Evolutionary conservation across 1,140 invertebrate species (phyloP).

Genomic region (Solenopsis invicta): DNA sequence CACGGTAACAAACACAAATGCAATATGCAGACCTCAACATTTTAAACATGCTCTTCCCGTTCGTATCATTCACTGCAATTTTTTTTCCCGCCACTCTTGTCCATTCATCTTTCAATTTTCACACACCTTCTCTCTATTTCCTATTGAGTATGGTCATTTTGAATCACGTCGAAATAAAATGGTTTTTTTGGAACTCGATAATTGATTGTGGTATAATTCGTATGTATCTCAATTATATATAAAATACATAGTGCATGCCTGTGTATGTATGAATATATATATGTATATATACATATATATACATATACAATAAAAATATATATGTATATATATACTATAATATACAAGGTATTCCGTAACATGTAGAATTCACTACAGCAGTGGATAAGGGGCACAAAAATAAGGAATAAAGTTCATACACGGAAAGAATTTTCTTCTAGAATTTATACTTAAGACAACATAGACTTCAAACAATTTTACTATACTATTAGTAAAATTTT

Average conservation of each 20-base stretch:
- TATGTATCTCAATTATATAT: slow-evolving; percentile 17
- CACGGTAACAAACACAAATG: slow-evolving; percentile 4
- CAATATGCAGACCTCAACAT: not conserved
- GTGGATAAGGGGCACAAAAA: too few species aligned
- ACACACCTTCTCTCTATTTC: slow-evolving; percentile 18
- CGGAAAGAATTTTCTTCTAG: too few species aligned
- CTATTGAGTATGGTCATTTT: not conserved
- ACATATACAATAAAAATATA: not conserved
- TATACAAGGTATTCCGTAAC: not conserved
- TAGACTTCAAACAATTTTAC: too few species aligned
- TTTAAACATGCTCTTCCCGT: not conserved
- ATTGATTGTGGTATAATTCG: not conserved
- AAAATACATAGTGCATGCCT: slow-evolving; percentile 2
- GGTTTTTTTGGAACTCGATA: not conserved
- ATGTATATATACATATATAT: slow-evolving; percentile 3
- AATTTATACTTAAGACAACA: too few species aligned
- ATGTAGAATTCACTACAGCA: too few species aligned
- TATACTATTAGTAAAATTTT: too few species aligned
- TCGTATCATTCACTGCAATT: not conserved
- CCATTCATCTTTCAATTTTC: not conserved
- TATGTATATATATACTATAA: not conserved
- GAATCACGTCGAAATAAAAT: slow-evolving; percentile 19
- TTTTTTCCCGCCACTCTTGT: not conserved
- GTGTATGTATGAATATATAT: slow-evolving; percentile 4
- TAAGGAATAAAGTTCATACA: too few species aligned